These are phyloP conservation scores for Sphecodes monilicornis DNA, from an alignment of 2,888 invertebrate genomes.

Conservation along the genomic window DNA sequence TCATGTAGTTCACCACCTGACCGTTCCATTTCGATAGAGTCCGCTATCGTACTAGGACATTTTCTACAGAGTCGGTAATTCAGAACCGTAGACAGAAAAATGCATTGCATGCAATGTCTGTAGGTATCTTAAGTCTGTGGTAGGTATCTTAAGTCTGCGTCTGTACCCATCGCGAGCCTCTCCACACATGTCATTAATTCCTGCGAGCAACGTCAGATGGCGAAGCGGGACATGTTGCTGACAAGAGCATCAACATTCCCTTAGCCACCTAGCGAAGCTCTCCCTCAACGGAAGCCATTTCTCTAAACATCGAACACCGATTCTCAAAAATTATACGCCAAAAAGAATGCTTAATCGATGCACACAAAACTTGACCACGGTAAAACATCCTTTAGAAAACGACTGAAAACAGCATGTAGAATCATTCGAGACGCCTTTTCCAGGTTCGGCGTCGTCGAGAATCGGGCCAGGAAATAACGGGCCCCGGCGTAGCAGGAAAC, in stretches of 20 bases:
- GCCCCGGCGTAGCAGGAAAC: constrained; percentile 42
- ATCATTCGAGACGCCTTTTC: neutral
- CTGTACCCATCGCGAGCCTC: neutral
- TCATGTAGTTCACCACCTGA: too few relatives aligned
- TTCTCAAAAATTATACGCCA: neutral
- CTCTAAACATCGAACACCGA: neutral
- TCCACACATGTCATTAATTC: neutral
- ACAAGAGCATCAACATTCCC: neutral
- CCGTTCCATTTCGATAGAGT: too few relatives aligned
- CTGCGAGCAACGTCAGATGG: constrained; percentile 27
- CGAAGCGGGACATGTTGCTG: neutral
- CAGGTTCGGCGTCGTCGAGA: neutral
- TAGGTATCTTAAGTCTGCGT: too few relatives aligned
- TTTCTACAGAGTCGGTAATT: too few relatives aligned
- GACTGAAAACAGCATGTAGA: neutral
- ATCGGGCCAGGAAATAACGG: constrained; percentile 16
- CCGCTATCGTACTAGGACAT: too few relatives aligned
- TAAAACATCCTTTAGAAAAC: neutral
- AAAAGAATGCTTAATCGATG: neutral
- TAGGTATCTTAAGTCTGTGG: too few relatives aligned
- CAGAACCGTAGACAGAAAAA: too few relatives aligned
- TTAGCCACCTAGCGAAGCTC: neutral
- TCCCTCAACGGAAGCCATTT: neutral
- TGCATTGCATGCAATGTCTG: too few relatives aligned
- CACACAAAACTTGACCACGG: neutral